Evolutionary conservation across 2,888 invertebrate species (phyloP), one percentile per base, ranked within the genome.

Genomic region (Microctonus hyperodae): DNA sequence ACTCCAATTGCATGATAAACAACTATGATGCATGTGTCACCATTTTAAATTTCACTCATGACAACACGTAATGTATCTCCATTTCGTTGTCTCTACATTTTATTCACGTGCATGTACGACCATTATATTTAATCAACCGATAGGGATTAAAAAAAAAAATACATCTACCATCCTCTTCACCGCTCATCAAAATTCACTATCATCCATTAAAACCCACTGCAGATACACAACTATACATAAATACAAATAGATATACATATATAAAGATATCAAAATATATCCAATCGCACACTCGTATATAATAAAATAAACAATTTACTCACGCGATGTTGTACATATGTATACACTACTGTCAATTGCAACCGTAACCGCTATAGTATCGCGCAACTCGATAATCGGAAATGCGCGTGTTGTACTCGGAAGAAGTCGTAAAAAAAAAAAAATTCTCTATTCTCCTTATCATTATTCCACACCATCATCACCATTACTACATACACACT

Each of bases 381-480:
- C 16, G n/a, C n/a, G 44, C 60, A 60, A 44, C 11, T n/a, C 25
- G 25, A 60, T 37, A 60, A 44, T 40, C 44, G 60, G 60, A 60
- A 60, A n/a, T n/a, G 48, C 28, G 20, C 28, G 44, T 20, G 31
- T 60, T 60, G 60, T 60, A 60, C 22, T 6, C 60, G 33, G 48
- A 48, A 60, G 50, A 60, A 28, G 10, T 28, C 33, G 37, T 23
- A 60, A 60, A 48, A 60, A 44, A 44, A 28, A 28, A 28, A 5
- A 28, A 28, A 28, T 28, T 7, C 16, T 7, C 9, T 44, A n/a
- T 44, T 44, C 16, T 7, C 44, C 16, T 44, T 44, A 44, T 16
- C 44, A 37, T 37, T 37, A 37, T 37, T 37, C 37, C n/a, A 5
- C 37, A 11, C 37, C 37, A 37, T n/a, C 13, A n/a, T n/a, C 3